phyloP scores from a whole-genome alignment of 1,140 invertebrate genomes.

The Trichoplusia ni region DNA sequence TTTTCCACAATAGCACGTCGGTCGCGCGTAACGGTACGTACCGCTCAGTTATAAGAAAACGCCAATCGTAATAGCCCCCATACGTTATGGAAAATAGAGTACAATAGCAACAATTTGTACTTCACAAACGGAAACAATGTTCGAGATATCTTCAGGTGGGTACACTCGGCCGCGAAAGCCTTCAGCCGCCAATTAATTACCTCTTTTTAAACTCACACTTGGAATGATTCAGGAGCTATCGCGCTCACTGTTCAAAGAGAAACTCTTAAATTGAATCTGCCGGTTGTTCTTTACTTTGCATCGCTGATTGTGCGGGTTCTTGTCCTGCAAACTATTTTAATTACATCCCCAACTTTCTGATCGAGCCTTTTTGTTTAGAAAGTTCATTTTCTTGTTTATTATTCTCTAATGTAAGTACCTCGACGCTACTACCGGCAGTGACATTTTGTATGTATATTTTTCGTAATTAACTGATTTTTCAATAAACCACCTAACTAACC shows the following conservation, averaged over 20 bases:
- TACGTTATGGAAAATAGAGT: slow-evolving; percentile 41
- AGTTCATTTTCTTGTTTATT: too few species aligned
- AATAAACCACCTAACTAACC: too few species aligned
- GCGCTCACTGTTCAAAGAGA: background rate
- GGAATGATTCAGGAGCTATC: background rate
- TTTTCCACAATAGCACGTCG: slow-evolving; percentile 20
- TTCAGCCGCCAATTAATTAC: background rate
- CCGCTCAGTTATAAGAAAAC: slow-evolving; percentile 26
- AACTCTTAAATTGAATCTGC: slow-evolving; percentile 6
- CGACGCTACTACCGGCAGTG: too few species aligned
- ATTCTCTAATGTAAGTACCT: too few species aligned
- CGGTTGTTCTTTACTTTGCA: background rate
- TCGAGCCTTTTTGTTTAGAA: background rate
- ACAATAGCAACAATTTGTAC: slow-evolving; percentile 53
- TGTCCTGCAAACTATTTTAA: background rate
- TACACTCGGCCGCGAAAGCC: slow-evolving; percentile 34
- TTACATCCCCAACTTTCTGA: background rate
- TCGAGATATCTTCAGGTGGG: slow-evolving; percentile 49
- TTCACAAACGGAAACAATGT: slow-evolving; percentile 45
- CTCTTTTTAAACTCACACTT: slow-evolving; percentile 5
- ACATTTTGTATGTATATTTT: too few species aligned
- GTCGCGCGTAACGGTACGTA: background rate
- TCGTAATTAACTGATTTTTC: too few species aligned
- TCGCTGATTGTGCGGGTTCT: background rate
- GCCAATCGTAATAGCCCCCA: slow-evolving; percentile 24